phyloP scores from a whole-genome alignment of 2,888 invertebrate species.

The Cryptus viduatorius region DNA sequence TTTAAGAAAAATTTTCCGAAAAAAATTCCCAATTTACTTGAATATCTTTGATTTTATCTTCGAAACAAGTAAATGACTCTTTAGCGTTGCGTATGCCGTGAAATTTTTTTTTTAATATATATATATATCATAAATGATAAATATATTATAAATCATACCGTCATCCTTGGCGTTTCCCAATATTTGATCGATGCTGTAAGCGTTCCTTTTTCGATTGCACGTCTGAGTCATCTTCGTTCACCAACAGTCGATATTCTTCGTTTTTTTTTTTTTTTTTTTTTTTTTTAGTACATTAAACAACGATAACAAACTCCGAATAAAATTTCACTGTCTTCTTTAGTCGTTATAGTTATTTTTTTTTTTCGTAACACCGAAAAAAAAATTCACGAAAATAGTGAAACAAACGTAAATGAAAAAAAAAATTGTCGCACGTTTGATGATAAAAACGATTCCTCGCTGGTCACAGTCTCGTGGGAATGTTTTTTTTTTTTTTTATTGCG shows the following conservation, averaged over 20 bases:
- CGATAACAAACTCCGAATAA: constrained; percentile 15
- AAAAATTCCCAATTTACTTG: too few relatives aligned
- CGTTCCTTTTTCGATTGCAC: constrained; percentile 84
- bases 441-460: constrained; percentile 10
- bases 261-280: not conserved
- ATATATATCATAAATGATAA: constrained; percentile 56
- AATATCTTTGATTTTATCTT: too few relatives aligned
- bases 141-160: constrained; percentile 75
- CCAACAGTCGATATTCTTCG: constrained; percentile 46
- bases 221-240: constrained; percentile 81
- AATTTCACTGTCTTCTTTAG: constrained; percentile 43
- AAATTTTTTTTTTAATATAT: too few relatives aligned
- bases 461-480: not conserved
- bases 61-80: not conserved
- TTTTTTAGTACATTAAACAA: constrained; percentile 3
- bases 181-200: constrained; percentile 85
- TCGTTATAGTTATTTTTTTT: not conserved
- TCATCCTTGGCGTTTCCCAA: constrained; percentile 84
- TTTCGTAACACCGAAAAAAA: constrained; percentile 33
- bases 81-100: not conserved
- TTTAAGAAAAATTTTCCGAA: too few relatives aligned
- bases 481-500: not conserved
- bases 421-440: constrained; percentile 4
- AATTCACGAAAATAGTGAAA: constrained; percentile 34
- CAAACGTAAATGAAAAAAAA: not conserved